These are phyloP conservation scores for Probaryconus sp. DNA, from an alignment of 1,140 invertebrate species.

Conservation along the genomic window DNA sequence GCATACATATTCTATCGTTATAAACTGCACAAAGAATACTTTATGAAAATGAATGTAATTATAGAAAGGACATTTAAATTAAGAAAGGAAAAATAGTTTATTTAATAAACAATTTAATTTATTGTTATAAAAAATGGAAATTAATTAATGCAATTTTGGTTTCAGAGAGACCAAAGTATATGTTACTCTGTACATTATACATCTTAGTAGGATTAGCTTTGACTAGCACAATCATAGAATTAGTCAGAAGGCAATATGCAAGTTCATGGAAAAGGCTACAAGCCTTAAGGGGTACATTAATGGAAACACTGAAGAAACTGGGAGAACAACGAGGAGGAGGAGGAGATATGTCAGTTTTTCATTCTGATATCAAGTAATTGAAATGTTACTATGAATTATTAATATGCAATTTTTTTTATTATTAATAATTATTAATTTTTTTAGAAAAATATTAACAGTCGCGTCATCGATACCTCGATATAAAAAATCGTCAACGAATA, in stretches of 20 bases:
- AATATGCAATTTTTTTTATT: constrained; percentile 18
- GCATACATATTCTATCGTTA: no score
- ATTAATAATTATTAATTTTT: constrained; percentile 38
- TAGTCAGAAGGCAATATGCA: constrained; percentile 90
- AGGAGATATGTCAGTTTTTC: constrained; percentile 84
- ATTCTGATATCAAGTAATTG: constrained; percentile 83
- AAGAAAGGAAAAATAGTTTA: no score
- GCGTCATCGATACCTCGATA: constrained; percentile 73
- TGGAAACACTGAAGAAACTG: constrained; percentile 85
- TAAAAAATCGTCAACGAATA: constrained; percentile 54
- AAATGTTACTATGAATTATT: not conserved
- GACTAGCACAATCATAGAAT: constrained; percentile 96
- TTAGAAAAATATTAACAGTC: constrained; percentile 67
- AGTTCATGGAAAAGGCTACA: constrained; percentile 89
- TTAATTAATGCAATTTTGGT: no score
- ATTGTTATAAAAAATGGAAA: no score
- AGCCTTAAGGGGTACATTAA: constrained; percentile 87
- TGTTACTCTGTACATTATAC: constrained; percentile 93
- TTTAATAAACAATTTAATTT: no score
- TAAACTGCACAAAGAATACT: no score
- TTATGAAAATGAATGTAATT: no score
- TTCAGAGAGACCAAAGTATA: constrained; percentile 92
- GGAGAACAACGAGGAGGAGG: constrained; percentile 86
- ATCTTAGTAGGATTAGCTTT: constrained; percentile 95
- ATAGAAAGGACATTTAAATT: no score